Base-by-base conservation (phyloP, 2,113 vertebrate genomes). In the Pluvialis apricaria region DNA sequence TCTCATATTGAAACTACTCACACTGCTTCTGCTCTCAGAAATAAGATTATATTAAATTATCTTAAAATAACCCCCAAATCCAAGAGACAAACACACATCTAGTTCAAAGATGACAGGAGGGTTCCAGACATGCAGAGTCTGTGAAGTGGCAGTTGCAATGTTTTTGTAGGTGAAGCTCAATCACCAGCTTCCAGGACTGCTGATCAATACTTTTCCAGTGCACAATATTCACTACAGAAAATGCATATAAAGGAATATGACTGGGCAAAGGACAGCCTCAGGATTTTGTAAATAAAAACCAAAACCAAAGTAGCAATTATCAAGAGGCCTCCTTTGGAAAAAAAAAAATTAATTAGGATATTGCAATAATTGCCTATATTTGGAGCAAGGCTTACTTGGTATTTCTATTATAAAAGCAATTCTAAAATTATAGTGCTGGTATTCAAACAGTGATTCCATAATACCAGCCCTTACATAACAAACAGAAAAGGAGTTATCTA, bases 401-500 rank as follows among this genome's bases (percentile, higher is more conserved):
- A 84, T 78, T 88, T 89, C 75, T 89, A 80, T 87, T 90, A 83
- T 52, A 91, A 96, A 97, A 92, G 62, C 66, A 83, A 93, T 77
- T 87, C 73, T 93, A 91, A 97, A 97, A 96, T 97, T 92, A 89
- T 8, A 95, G 80, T 79, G 47, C 80, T 93, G 80, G 49, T 78
- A 82, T 92, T 96, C 90, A 95, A 94, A 82, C 78, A 94, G 60
- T 72, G 61, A 86, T 83, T 95, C 91, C 89, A 9, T 78, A 96
- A 97, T 89, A 87, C 57, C 45, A 95, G 31, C 15, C 81, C 91
- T 96, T 96, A 94, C 29, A 87, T 89, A 95, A 95, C 66, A 96
- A 96, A 94, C 49, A 94, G 79, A 94, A 96, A 97, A 94, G 20
- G 66, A 94, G 54, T 96, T 96, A 96, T 89, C 79, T 96, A 96